phyloP scores from a whole-genome alignment of 2,888 invertebrate genomes.

The Rotaria socialis region DNA sequence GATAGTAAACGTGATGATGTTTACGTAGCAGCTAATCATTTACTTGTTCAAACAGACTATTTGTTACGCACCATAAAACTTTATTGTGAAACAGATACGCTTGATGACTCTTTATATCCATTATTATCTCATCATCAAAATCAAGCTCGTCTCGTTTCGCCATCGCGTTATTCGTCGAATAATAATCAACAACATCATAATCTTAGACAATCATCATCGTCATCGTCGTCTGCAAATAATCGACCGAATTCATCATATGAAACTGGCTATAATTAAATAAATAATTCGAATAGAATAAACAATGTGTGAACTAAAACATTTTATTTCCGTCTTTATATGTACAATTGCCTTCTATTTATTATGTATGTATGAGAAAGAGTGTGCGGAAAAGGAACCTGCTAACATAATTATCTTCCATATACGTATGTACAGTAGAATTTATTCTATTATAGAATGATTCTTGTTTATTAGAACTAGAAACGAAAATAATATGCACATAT shows the following conservation, averaged over 20 bases:
- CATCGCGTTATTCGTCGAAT: background rate
- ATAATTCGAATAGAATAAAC: background rate
- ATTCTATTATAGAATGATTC: background rate
- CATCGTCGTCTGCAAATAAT: background rate
- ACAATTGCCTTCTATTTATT: background rate
- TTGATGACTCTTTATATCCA: slow-evolving; percentile 29
- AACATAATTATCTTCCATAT: background rate
- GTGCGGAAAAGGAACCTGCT: background rate
- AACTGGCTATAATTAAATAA: background rate
- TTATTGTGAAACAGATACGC: slow-evolving; percentile 39
- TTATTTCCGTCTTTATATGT: slow-evolving; percentile 4
- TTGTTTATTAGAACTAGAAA: too few species aligned
- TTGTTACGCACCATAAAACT: slow-evolving; percentile 41
- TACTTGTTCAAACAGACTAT: slow-evolving; percentile 43
- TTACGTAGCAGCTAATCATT: slow-evolving; percentile 43
- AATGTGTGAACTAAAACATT: background rate
- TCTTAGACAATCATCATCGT: background rate
- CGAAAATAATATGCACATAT: too few species aligned
- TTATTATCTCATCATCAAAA: background rate
- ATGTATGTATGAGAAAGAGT: background rate
- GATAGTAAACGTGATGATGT: slow-evolving; percentile 41
- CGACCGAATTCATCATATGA: slow-evolving; percentile 1
- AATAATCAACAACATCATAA: background rate
- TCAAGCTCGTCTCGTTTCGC: too few species aligned
- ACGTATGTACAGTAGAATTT: slow-evolving; percentile 15